These are phyloP conservation scores for Brachionichthys hirsutus DNA, from an alignment of 2,113 vertebrate genomes.

Conservation along the genomic window DNA sequence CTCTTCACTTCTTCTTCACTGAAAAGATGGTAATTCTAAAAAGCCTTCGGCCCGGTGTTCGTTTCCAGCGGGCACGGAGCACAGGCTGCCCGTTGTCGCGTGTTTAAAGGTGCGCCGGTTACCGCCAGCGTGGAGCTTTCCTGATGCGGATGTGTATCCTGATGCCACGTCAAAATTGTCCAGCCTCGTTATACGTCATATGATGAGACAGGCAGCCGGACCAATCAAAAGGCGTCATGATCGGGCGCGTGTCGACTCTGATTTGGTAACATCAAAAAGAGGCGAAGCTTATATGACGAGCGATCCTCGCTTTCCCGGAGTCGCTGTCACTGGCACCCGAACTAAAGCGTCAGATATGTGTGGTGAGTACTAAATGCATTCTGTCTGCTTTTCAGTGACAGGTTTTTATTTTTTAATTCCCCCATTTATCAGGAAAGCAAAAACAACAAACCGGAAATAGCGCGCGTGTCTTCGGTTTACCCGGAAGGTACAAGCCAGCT, in stretches of 20 bases:
- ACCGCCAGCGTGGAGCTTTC: too few species aligned
- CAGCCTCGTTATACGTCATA: slow-evolving; percentile 20
- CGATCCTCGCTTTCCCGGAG: slow-evolving; percentile 39
- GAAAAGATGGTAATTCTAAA: too few species aligned
- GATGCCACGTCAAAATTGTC: slow-evolving; percentile 78
- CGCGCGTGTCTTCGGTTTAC: not conserved
- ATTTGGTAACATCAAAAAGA: slow-evolving; percentile 17
- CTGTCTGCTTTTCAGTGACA: not conserved
- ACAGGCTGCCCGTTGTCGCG: too few species aligned
- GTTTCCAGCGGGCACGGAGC: too few species aligned
- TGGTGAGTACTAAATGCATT: slow-evolving; percentile 68
- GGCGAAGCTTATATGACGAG: slow-evolving; percentile 45
- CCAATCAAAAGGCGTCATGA: slow-evolving; percentile 60
- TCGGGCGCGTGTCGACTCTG: slow-evolving; percentile 14
- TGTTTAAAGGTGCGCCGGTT: too few species aligned
- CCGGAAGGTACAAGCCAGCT: not conserved
- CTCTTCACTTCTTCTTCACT: too few species aligned
- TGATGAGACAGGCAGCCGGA: slow-evolving; percentile 37
- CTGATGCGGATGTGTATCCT: too few species aligned
- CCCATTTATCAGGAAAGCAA: rapidly evolving
- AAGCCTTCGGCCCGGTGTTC: too few species aligned
- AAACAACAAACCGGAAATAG: not conserved
- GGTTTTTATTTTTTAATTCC: rapidly evolving
- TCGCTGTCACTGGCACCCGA: slow-evolving; percentile 41
- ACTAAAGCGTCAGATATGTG: slow-evolving; percentile 71